phyloP scores from a whole-genome alignment of 2,113 vertebrate genomes.

The Xenopus laevis region DNA sequence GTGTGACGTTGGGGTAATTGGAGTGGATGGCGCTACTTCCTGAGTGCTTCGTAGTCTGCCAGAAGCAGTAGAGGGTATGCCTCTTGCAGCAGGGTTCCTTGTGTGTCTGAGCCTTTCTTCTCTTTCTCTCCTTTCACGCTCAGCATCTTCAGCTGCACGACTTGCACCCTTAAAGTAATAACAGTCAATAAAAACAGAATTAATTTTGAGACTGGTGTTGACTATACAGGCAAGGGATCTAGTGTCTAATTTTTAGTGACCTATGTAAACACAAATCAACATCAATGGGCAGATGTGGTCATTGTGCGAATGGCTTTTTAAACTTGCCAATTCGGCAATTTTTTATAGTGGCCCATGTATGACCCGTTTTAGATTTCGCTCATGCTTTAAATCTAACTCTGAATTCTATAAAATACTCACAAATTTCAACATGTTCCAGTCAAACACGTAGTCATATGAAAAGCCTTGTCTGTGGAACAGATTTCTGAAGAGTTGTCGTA shows the following conservation, averaged over 20 bases:
- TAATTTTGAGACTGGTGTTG: no score
- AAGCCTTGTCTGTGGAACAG: conserved; percentile 93
- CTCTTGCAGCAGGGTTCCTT: conserved; percentile 80
- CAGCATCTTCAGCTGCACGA: conserved; percentile 83
- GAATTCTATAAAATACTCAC: conserved; percentile 66
- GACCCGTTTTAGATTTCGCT: no score
- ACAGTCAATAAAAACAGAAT: no score
- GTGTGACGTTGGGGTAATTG: conserved; percentile 89
- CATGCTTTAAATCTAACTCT: no score
- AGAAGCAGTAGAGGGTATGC: conserved; percentile 81
- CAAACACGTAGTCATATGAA: conserved; percentile 94
- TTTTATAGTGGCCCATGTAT: no score
- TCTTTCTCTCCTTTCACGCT: conserved; percentile 84
- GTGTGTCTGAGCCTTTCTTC: conserved; percentile 87
- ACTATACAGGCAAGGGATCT: no score
- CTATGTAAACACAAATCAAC: no score
- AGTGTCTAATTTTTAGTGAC: no score
- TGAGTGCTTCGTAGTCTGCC: conserved; percentile 81
- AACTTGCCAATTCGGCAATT: no score
- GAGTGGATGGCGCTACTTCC: conserved; percentile 80
- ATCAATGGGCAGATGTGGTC: no score
- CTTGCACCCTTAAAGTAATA: conserved; percentile 75
- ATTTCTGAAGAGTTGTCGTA: conserved; percentile 91
- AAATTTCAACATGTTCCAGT: conserved; percentile 98
- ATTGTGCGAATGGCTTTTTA: no score